phyloP scores from a whole-genome alignment of 1,140 invertebrate genomes.

The Frieseomelitta varia region DNA sequence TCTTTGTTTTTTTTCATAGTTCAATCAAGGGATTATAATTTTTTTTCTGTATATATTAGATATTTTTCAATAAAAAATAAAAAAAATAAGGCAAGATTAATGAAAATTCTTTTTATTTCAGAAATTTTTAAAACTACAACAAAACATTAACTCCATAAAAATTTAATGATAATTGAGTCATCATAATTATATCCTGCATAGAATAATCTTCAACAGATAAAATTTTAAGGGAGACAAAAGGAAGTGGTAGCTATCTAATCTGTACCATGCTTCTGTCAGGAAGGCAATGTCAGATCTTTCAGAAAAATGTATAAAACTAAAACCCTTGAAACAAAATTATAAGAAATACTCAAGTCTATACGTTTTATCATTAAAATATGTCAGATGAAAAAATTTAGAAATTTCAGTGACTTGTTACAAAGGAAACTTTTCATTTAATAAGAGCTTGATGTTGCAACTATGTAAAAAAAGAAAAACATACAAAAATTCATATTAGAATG shows the following conservation, averaged over 20 bases:
- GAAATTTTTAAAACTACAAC: neutral
- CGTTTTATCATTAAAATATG: neutral
- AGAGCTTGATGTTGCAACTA: neutral
- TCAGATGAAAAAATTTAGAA: too few species aligned
- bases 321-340: neutral
- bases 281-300: conserved; percentile 5
- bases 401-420: neutral
- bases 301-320: neutral
- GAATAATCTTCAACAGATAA: conserved; percentile 22
- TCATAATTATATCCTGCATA: neutral
- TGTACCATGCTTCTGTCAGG: neutral
- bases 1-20: neutral
- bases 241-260: conserved; percentile 61
- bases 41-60: neutral
- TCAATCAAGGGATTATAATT: neutral
- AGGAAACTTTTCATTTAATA: neutral
- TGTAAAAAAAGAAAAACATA: neutral
- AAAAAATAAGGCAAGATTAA: neutral
- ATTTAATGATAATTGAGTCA: neutral
- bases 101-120: neutral
- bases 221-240: conserved; percentile 28
- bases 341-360: neutral
- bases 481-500: neutral
- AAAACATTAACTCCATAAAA: neutral
- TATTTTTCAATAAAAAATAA: neutral